Evolutionary conservation across 1,140 invertebrate species (phyloP).

Genomic region (Drosophila kanapiae): DNA sequence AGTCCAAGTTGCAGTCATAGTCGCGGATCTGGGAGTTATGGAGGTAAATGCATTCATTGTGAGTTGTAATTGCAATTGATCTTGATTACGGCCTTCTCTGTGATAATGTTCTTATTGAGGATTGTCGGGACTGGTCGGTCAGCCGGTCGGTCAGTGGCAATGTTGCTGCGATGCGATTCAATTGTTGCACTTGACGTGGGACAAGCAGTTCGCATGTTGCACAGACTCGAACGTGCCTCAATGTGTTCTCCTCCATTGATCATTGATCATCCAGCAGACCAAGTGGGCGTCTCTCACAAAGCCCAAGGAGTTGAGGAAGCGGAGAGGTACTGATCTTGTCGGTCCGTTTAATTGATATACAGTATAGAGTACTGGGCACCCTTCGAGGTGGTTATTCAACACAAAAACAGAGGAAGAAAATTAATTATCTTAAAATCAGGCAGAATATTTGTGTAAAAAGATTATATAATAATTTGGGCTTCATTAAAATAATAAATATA

Average conservation of each 20-base stretch:
- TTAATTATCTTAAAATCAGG: neutral
- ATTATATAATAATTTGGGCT: no score
- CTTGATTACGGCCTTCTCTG: conserved; percentile 75
- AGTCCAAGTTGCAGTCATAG: neutral
- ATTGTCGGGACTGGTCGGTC: conserved; percentile 12
- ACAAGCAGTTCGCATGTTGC: conserved; percentile 54
- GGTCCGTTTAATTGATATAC: conserved; percentile 84
- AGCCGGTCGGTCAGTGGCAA: conserved; percentile 21
- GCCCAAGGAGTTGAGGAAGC: neutral
- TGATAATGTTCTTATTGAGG: conserved; percentile 78
- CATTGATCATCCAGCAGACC: conserved; percentile 38
- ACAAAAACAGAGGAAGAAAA: conserved; percentile 38
- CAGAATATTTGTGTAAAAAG: neutral
- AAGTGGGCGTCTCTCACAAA: conserved; percentile 48
- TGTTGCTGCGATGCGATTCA: conserved; percentile 45
- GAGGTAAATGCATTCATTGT: conserved; percentile 80
- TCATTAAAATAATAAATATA: no score
- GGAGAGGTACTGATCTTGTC: conserved; percentile 31
- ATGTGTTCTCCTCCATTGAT: conserved; percentile 53
- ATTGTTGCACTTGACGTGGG: conserved; percentile 56
- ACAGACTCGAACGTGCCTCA: conserved; percentile 48
- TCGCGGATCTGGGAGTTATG: conserved; percentile 38
- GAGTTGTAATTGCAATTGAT: conserved; percentile 85
- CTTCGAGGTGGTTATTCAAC: conserved; percentile 1
- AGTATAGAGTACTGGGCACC: conserved; percentile 33